Base-by-base conservation (phyloP, 92 coral and sea anemone genomes). In the Umimayanthus chanpuru region DNA sequence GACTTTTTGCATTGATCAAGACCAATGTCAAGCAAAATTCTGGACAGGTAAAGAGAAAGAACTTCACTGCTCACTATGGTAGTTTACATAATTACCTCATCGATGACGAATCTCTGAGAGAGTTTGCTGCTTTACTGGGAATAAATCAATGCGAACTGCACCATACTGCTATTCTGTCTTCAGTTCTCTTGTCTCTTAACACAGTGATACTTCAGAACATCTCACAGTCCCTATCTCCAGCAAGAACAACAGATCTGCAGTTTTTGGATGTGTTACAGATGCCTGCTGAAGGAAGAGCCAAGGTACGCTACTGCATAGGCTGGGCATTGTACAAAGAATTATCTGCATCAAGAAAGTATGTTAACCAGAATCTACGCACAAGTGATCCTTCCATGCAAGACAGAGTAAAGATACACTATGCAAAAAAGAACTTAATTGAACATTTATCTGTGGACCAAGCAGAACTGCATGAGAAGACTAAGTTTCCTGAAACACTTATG, bases 51-150 rank as follows among this genome's bases (percentile, higher is more conserved):
- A 79, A 90, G 28, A 85, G 92, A 65, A 90, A 90, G 28, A 79
- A 90, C 12, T 86, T 90, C 47, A 90, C 92, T 14, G 80, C 89
- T 25, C 92, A 90, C 87, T 90, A 66, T 85, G 61, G 84, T 15
- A 85, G 56, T 79, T 49, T 85, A 82, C 92, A 90, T 67, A 5
- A 79, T 72, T 85, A 76, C 5, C 82, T 90, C 20, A 16, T 29
- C 18, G 75, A 82, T 30, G 75, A 79, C 43, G 49, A 90, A 10
- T 18, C 80, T 4, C 65, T 68, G 40, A 80, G 23, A 38, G 92
- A 90, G 76, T 90, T 85, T 73, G 40, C 87, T 7, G 82, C 56
- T 20, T 23, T 90, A 53, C 49, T 85, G 20, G 58, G 66, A 73
- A 15, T 73, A n/a, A n/a, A 73, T 6, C 77, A 73, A 12, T 15